Percentiles rank a stretch among this genome's conserved stretches.
Evolutionary conservation across 1,140 invertebrate species (phyloP).

Genomic region (Papilio polyxenes): DNA sequence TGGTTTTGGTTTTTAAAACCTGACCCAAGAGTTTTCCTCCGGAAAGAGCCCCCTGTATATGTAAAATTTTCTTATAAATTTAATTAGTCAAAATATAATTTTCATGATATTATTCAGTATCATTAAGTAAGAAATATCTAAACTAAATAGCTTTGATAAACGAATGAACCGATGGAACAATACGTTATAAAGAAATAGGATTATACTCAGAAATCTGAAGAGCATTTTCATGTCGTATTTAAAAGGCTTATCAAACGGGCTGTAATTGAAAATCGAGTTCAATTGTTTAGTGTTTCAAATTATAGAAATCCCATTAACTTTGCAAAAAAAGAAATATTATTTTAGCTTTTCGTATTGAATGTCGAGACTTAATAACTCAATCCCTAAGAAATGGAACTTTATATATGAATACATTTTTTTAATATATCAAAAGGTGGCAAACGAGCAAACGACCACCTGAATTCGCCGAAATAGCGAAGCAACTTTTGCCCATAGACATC

Average conservation of each 20-base stretch:
- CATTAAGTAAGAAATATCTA: too few species aligned
- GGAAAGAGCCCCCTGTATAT: background rate
- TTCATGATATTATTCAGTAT: too few species aligned
- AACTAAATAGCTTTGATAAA: constrained; percentile 2
- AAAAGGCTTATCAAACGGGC: constrained; percentile 13
- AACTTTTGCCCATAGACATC: too few species aligned
- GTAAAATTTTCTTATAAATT: background rate
- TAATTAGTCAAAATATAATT: background rate
- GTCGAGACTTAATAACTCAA: background rate
- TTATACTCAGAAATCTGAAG: background rate
- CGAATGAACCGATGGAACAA: background rate
- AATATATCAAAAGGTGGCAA: too few species aligned
- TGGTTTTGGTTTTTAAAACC: background rate
- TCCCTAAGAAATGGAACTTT: background rate
- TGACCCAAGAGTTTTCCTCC: background rate
- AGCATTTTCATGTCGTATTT: constrained; percentile 13
- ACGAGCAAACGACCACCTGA: too few species aligned
- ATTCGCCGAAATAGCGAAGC: too few species aligned
- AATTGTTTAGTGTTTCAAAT: constrained; percentile 12
- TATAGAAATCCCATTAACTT: constrained; percentile 17
- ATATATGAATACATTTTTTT: too few species aligned
- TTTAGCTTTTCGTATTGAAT: constrained; percentile 1
- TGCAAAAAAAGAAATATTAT: constrained; percentile 14
- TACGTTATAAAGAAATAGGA: constrained; percentile 3
- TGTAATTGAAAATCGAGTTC: constrained; percentile 11